Conservation (phyloP, 2,888 invertebrate species). For the Diabrotica balteata region DNA sequence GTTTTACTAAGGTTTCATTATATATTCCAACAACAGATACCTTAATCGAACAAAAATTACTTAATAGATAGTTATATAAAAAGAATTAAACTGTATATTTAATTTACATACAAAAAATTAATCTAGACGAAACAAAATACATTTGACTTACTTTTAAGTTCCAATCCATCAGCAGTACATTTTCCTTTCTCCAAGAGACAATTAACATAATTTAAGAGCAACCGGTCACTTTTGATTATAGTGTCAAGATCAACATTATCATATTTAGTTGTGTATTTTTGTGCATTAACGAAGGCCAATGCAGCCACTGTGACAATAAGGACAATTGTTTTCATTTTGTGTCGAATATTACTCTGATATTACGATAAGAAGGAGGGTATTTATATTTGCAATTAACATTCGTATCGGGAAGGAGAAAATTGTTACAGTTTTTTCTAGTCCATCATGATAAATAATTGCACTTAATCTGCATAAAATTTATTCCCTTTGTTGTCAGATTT, state of each 20-base stretch:
- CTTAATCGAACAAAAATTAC: no score
- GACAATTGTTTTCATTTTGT: slow-evolving; percentile 18
- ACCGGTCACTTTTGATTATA: slow-evolving; percentile 70
- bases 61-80: no score
- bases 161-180: slow-evolving; percentile 73
- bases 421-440: slow-evolving; percentile 30
- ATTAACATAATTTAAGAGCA: slow-evolving; percentile 72
- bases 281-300: slow-evolving; percentile 24
- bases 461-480: slow-evolving; percentile 27
- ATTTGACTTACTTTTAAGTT: slow-evolving; percentile 61
- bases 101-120: no score
- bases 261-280: slow-evolving; percentile 71
- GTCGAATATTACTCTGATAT: background rate
- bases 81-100: no score
- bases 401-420: slow-evolving; percentile 25
- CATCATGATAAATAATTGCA: slow-evolving; percentile 31
- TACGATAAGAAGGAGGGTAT: slow-evolving; percentile 27
- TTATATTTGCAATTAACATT: slow-evolving; percentile 31
- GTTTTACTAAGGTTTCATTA: no score
- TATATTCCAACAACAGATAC: no score
- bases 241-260: slow-evolving; percentile 74
- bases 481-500: slow-evolving; percentile 26
- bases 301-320: slow-evolving; percentile 17
- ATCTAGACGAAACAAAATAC: no score
- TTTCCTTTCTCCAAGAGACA: slow-evolving; percentile 71